Evolutionary conservation across 2,113 vertebrate genomes (phyloP).

Genomic region (Gobiocypris rarus): DNA sequence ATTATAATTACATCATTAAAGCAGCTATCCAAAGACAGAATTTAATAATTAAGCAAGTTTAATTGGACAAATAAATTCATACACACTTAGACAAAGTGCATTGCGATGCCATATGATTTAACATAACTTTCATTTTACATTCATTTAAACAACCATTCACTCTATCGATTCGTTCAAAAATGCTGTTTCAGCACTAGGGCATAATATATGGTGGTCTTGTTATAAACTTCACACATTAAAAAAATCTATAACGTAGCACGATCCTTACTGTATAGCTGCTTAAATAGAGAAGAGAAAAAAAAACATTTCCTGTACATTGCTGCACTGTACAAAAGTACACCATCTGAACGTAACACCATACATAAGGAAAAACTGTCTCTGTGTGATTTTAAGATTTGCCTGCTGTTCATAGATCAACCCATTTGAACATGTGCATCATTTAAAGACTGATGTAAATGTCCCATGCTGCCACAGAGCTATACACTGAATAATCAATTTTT

Average conservation of each 20-base stretch:
- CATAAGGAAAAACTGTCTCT: too few relatives aligned
- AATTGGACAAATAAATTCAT: conserved; percentile 36
- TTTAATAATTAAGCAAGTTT: neutral
- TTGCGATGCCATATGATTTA: conserved; percentile 28
- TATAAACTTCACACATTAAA: neutral
- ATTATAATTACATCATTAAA: neutral
- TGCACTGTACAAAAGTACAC: too few relatives aligned
- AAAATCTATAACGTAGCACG: too few relatives aligned
- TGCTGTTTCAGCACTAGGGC: neutral
- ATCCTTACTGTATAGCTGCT: neutral
- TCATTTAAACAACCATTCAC: neutral
- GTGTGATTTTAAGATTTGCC: neutral
- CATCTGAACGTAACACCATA: neutral
- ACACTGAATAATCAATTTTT: conserved; percentile 39
- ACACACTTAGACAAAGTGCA: neutral
- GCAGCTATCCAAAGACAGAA: neutral
- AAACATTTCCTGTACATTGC: too few relatives aligned
- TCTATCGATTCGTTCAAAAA: neutral
- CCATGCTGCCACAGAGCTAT: conserved; percentile 21
- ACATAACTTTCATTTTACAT: conserved; percentile 8
- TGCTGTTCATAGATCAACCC: conserved; percentile 2
- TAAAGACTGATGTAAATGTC: conserved; percentile 46
- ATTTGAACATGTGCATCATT: conserved; percentile 5
- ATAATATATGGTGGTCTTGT: neutral
- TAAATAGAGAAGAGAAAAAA: neutral